phyloP scores from a whole-genome alignment of 1,140 invertebrate species.

The Drosophila sulfurigaster region DNA sequence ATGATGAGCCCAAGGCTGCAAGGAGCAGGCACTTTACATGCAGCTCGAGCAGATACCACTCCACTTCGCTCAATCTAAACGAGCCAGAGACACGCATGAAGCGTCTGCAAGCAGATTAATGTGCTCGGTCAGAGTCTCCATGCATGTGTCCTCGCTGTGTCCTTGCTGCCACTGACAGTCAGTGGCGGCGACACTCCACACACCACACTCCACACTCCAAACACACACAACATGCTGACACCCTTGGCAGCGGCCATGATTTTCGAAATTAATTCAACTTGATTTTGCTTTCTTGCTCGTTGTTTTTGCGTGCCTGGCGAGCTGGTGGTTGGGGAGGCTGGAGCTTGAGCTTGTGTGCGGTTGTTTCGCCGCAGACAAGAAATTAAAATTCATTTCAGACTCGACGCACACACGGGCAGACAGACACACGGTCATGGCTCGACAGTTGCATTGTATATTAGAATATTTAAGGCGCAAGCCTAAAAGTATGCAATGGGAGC shows the following conservation, averaged over 20 bases:
- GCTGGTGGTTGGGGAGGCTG: constrained; percentile 10
- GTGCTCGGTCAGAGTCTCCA: constrained; percentile 39
- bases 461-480: constrained; percentile 81
- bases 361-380: constrained; percentile 68
- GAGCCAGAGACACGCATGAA: constrained; percentile 75
- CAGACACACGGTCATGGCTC: neutral
- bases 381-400: constrained; percentile 83
- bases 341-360: constrained; percentile 21
- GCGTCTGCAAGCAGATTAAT: constrained; percentile 80
- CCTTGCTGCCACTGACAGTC: constrained; percentile 70
- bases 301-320: constrained; percentile 52
- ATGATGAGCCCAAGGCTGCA: constrained; percentile 43
- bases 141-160: constrained; percentile 18
- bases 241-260: constrained; percentile 76
- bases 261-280: constrained; percentile 84
- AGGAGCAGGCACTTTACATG: constrained; percentile 40
- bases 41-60: constrained; percentile 25
- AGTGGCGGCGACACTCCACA: constrained; percentile 18
- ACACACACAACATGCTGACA: constrained; percentile 46
- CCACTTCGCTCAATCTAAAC: constrained; percentile 29
- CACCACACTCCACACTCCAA: constrained; percentile 1
- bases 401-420: neutral
- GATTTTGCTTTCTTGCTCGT: constrained; percentile 82
- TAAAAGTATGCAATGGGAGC: constrained; percentile 74
- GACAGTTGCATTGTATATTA: constrained; percentile 51